Base-by-base conservation (phyloP, 1,140 invertebrate genomes). In the Aphelinus atriplicis region DNA sequence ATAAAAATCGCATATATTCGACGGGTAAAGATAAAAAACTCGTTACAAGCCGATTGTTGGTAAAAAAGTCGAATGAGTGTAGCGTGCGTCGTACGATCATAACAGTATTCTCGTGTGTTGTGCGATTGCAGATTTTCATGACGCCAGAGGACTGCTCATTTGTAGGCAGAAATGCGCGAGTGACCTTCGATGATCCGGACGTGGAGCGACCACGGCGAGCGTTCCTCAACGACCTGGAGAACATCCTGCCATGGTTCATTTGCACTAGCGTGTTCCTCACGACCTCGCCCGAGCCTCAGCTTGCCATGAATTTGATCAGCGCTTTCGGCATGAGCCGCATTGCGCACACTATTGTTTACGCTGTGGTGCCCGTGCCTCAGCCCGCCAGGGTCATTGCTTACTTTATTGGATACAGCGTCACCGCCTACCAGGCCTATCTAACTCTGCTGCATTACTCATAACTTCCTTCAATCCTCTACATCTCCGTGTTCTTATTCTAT, bases 221-320 rank as follows among this genome's bases (percentile, higher is more conserved):
- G 9, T 93, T 94, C 80, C 84, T 89, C 73, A 94, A 94, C 79
- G 93, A 94, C 81, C 77, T 94, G 64, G 93, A 94, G 82, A 94
- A 93, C 77, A 89, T 93, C 72, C 80, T 91, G 4, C 87, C 91
- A 4, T 93, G 93, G 85, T 87, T 92, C 4, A 78, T 90, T 2
- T 83, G 91, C 61, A 91, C 90, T 1, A 86, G 89, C 1, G 77
- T 93, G 2, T 94, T 92, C 81, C 81, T 91, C 0, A 79, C 90
- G 53, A 93, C 91, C 1, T 85, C 86, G 56, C 93, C 93, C 4
- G 78, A 81, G 5, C 53, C 82, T 3, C 83, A 76, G 6, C 61
- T 89, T n/a, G 92, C 92, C 45, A 82, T 87, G 42, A 84, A 85
- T 42, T 82, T 93, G 6, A 92, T 93, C 81, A 86, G 89, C 57